These are phyloP conservation scores for Hapalemur alaotrensis DNA, from an alignment of 2,797 vertebrate genomes.

Conservation along the genomic window DNA sequence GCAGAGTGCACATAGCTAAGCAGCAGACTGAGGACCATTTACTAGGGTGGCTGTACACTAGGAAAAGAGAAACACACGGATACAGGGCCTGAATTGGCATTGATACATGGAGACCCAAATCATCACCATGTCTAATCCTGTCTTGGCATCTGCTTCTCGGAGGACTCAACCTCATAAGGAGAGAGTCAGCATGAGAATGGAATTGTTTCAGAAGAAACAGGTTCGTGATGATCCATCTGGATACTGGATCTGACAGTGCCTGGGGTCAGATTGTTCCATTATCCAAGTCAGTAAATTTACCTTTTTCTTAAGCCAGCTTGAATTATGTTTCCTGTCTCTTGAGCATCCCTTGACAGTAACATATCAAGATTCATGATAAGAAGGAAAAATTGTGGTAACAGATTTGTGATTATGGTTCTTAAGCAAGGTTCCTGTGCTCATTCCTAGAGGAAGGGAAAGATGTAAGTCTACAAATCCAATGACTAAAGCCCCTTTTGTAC, in stretches of 20 bases:
- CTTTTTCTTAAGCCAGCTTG: background rate
- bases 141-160: background rate
- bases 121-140: background rate
- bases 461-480: background rate
- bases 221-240: background rate
- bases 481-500: background rate
- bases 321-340: background rate
- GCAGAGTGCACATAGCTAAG: background rate
- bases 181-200: background rate
- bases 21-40: background rate
- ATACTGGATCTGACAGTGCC: background rate
- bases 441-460: background rate
- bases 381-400: background rate
- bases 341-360: background rate
- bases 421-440: background rate
- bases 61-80: background rate
- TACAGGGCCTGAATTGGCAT: background rate
- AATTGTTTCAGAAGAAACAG: background rate
- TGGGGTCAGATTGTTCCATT: background rate
- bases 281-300: background rate
- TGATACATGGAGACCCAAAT: background rate
- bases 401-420: background rate
- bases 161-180: background rate
- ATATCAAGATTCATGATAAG: background rate
- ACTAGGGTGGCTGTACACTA: background rate